Conservation (phyloP, 2,888 invertebrate species). For the Drosophila percnosoma region DNA sequence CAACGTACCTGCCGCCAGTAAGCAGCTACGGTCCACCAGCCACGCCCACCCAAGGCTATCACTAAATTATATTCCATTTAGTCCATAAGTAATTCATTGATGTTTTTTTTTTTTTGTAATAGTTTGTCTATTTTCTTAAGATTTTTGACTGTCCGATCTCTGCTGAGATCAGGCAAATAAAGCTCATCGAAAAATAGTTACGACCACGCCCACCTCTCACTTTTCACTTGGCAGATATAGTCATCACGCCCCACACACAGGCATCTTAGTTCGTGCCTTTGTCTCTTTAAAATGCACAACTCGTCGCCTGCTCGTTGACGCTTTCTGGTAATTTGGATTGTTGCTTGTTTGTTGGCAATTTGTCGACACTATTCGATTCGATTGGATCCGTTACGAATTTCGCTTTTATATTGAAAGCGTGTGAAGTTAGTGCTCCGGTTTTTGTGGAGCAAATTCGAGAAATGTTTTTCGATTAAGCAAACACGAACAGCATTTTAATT, state of each 20-base stretch:
- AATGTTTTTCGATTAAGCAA: slow-evolving; percentile 27
- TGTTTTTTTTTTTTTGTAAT: slow-evolving; percentile 13
- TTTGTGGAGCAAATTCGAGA: slow-evolving; percentile 32
- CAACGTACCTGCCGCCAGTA: slow-evolving; percentile 65
- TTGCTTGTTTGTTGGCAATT: slow-evolving; percentile 18
- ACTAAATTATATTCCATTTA: slow-evolving; percentile 48
- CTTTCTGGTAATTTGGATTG: neutral
- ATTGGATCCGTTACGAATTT: slow-evolving; percentile 28
- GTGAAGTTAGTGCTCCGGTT: slow-evolving; percentile 22
- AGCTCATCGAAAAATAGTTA: slow-evolving; percentile 5
- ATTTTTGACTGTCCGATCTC: neutral
- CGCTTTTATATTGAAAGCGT: slow-evolving; percentile 58
- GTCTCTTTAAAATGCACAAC: slow-evolving; percentile 37
- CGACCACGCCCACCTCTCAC: slow-evolving; percentile 30
- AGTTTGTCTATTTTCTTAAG: slow-evolving; percentile 4
- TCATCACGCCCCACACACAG: neutral
- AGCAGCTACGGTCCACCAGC: slow-evolving; percentile 58
- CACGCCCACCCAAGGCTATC: slow-evolving; percentile 59
- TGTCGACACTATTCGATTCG: slow-evolving; percentile 16
- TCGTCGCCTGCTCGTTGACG: slow-evolving; percentile 23
- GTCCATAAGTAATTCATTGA: slow-evolving; percentile 10
- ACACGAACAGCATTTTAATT: slow-evolving; percentile 47
- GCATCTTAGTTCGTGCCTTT: neutral
- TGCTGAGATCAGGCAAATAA: neutral
- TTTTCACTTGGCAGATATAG: neutral